Base-by-base conservation (phyloP, 30 jellyfish, hydroid and myxozoan species). In the Hydra vulgaris region DNA sequence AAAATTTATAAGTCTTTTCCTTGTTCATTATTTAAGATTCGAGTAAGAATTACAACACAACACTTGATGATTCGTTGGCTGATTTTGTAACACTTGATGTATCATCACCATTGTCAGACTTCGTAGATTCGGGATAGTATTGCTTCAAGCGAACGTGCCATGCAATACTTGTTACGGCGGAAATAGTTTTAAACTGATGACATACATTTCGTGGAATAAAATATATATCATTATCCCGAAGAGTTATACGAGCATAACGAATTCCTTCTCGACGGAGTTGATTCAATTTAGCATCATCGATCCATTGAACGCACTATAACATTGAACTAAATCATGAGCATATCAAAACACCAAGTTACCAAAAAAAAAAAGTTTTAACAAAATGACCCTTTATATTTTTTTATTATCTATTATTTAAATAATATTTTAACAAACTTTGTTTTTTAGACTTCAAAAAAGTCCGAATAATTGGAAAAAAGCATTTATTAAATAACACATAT, bases 131-230 rank as follows among this genome's bases (percentile, higher is more conserved):
- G 16, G 98, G 96, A 79, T 92, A 84, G 74, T 92, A 92, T 82
- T 80, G 88, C 80, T 92, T 92, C 24, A 92, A 90, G n/a, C 98
- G 79, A 40, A 92, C 84, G 27, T 92, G 98, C 98, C 98, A 92
- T 15, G 98, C 98, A 56, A 92, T 81, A 80, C 98, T 92, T 22
- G 96, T 76, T 74, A 94, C 90, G 0, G 98, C 98, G 15, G 98
- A 92, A 66, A 84, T 79, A 17, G 98, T 92, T 76, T 92, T 92
- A 87, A 92, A 92, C 85, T 92, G 98, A 79, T 92, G 98, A 67
- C 98, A 92, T 0, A 92, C 96, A 73, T 92, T 92, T 66, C 98
- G 75, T 17, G 98, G 98, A 23, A 92, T 92, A 81, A 92, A 92
- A 83, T 92, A 92, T 17, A 92, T 86, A 72, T 92, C 98, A 66